Base-by-base conservation (phyloP, 2,888 invertebrate species). In the Dicyrtomina minuta region DNA sequence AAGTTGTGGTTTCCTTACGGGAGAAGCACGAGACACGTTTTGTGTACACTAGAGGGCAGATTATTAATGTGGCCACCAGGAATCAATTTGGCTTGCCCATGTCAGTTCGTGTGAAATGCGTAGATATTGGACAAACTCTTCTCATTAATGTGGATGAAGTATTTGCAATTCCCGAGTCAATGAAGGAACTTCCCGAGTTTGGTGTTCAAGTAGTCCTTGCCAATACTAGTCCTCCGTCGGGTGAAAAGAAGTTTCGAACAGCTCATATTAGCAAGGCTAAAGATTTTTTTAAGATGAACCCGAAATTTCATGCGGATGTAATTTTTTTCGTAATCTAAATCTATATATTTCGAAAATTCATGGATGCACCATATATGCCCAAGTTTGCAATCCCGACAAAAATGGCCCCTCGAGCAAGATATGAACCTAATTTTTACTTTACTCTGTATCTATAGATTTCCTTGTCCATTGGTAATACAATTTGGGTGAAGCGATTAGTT, bases 401-500 rank as follows among this genome's bases (percentile, higher is more conserved):
- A n/a, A n/a, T n/a, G n/a, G n/a, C n/a, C n/a, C n/a, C n/a, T n/a
- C n/a, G n/a, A n/a, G n/a, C n/a, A n/a, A n/a, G n/a, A n/a, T n/a
- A n/a, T n/a, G n/a, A n/a, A n/a, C n/a, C n/a, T n/a, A n/a, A n/a
- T n/a, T n/a, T n/a, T n/a, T n/a, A n/a, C n/a, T n/a, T n/a, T n/a
- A n/a, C n/a, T n/a, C n/a, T n/a, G n/a, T 39, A 39, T 27, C 22
- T 24, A 8, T 15, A 68, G 68, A 68, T 68, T 24, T 49, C 60
- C 17, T 27, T 68, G 13, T 53, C 68, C 0, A 61, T 61, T 53
- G 44, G 33, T 12, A 61, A 61, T 26, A 61, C 61, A 1, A 55
- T 68, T 55, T 68, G 68, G 68, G 68, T 68, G 0, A 49, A 49
- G 17, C 3, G 68, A 24, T 46, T 68, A 5, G 68, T 61, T 2